Conservation (phyloP, 2,888 invertebrate genomes). For the Orthonevra nobilis region DNA sequence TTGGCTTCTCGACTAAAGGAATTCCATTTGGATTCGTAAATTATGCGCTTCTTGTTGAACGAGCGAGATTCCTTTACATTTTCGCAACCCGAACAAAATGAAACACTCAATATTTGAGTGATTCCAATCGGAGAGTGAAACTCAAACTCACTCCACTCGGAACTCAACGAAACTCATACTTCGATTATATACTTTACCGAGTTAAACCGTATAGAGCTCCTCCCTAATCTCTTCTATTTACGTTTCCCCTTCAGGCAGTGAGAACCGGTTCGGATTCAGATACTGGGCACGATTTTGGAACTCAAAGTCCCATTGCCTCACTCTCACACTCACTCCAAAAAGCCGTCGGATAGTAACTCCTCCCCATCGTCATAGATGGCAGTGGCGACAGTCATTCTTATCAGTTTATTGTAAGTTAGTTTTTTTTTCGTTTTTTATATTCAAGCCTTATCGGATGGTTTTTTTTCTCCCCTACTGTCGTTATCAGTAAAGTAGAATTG, state of each 20-base stretch:
- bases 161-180: constrained; percentile 62
- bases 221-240: constrained; percentile 18
- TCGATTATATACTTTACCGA: not conserved
- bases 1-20: constrained; percentile 3
- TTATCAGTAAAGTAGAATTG: constrained; percentile 50
- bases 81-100: too few relatives aligned
- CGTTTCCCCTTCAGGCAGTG: constrained; percentile 52
- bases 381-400: constrained; percentile 59
- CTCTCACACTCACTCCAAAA: constrained; percentile 10
- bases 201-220: constrained; percentile 50
- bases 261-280: constrained; percentile 58
- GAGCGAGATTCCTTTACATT: not conserved
- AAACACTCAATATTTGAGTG: constrained; percentile 33
- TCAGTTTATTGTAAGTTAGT: constrained; percentile 59
- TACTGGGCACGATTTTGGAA: constrained; percentile 19
- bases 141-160: constrained; percentile 42
- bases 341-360: constrained; percentile 54
- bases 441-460: constrained; percentile 49
- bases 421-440: constrained; percentile 29
- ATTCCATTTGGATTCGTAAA: constrained; percentile 42
- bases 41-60: constrained; percentile 1
- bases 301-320: constrained; percentile 19
- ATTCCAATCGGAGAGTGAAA: not conserved
- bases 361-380: constrained; percentile 63
- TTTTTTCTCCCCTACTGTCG: constrained; percentile 5